Percentiles rank a stretch among this genome's conserved stretches.
These are phyloP conservation scores for Hedya salicella DNA, from an alignment of 2,888 invertebrate genomes.

Conservation along the genomic window DNA sequence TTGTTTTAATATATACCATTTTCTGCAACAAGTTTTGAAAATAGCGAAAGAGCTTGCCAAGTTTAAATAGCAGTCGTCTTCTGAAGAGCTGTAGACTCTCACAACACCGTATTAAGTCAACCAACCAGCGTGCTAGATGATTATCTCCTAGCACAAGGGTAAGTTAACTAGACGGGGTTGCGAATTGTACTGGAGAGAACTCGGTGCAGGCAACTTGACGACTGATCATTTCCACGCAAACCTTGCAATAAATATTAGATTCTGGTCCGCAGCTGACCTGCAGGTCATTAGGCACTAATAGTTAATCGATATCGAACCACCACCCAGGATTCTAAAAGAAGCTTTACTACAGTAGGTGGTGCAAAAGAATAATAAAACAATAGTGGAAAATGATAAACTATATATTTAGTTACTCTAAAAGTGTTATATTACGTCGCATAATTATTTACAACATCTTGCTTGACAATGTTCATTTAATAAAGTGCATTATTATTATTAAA, in stretches of 20 bases:
- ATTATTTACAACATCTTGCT: conserved; percentile 73
- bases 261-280: neutral
- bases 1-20: too few relatives aligned
- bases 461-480: conserved; percentile 50
- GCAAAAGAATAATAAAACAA: conserved; percentile 46
- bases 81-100: conserved; percentile 5
- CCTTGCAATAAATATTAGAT: neutral
- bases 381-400: conserved; percentile 63
- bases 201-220: neutral
- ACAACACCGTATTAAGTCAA: conserved; percentile 21
- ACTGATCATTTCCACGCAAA: conserved; percentile 15
- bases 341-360: neutral
- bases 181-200: conserved; percentile 10
- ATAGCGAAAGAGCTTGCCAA: too few relatives aligned
- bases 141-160: conserved; percentile 16
- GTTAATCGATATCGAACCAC: neutral
- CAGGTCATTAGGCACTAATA: conserved; percentile 1
- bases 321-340: neutral
- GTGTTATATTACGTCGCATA: conserved; percentile 65
- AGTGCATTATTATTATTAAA: conserved; percentile 44
- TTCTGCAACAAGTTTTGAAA: too few relatives aligned
- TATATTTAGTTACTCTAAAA: conserved; percentile 73
- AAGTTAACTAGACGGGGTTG: conserved; percentile 27
- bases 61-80: neutral
- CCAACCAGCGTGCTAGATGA: conserved; percentile 12